phyloP scores from a whole-genome alignment of 2,797 vertebrate genomes.

The Lates japonicus region DNA sequence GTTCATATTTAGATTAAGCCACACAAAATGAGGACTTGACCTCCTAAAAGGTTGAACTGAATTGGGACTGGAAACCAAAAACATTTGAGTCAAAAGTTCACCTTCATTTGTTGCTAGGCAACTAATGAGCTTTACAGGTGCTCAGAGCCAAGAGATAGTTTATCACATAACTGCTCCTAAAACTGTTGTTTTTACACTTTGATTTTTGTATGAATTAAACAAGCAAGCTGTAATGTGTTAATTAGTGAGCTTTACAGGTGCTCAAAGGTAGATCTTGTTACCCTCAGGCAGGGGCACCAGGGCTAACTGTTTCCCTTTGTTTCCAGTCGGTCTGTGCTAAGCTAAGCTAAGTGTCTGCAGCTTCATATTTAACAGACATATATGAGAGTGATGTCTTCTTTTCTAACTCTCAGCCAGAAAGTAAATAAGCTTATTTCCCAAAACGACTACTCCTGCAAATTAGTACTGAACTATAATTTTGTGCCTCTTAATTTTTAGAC shows the following conservation, averaged over 20 bases:
- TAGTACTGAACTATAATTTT: background rate
- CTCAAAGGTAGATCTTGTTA: background rate
- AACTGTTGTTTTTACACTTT: too few species aligned
- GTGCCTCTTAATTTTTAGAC: background rate
- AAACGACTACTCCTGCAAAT: background rate
- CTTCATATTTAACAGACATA: background rate
- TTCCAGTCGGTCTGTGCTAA: background rate
- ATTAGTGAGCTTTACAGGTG: background rate
- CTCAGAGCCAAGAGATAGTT: too few species aligned
- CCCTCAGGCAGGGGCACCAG: background rate
- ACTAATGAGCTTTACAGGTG: too few species aligned
- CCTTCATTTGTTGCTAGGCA: background rate
- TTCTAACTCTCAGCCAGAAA: background rate
- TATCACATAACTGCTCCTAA: too few species aligned
- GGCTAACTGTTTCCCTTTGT: background rate
- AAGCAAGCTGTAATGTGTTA: background rate
- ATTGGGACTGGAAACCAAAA: background rate
- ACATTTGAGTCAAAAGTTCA: background rate
- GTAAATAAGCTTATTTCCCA: background rate
- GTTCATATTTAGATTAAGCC: background rate
- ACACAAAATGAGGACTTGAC: background rate
- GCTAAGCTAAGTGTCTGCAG: background rate
- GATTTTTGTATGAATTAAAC: background rate
- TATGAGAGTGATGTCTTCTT: background rate
- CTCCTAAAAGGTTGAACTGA: background rate